Evolutionary conservation across 2,113 vertebrate genomes (phyloP).

Genomic region (Glaucidium brasilianum): DNA sequence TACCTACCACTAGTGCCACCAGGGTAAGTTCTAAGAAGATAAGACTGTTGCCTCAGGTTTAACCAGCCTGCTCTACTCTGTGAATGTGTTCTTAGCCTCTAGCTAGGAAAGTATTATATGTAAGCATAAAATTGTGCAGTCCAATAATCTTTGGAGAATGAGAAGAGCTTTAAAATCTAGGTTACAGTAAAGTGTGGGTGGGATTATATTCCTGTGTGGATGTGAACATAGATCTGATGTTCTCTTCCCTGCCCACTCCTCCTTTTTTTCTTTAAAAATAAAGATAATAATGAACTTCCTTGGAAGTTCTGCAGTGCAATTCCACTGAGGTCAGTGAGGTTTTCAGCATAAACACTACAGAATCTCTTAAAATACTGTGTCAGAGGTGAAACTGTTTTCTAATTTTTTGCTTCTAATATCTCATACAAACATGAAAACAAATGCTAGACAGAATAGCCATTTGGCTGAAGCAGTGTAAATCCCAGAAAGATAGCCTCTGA

Average conservation of each 20-base stretch:
- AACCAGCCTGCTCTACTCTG: not conserved
- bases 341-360: not conserved
- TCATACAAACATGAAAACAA: not conserved
- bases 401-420: not conserved
- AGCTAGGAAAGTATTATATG: not conserved
- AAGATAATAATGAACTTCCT: not conserved
- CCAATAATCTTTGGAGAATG: not conserved
- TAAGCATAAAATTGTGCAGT: not conserved
- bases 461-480: not conserved
- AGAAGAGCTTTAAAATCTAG: conserved; percentile 36
- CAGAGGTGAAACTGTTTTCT: not conserved
- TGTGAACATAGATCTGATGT: not conserved
- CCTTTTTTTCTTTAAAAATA: too few species aligned
- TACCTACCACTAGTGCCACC: conserved; percentile 91
- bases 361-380: not conserved
- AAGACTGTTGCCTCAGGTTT: not conserved
- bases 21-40: conserved; percentile 79
- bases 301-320: not conserved
- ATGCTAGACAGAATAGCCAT: not conserved
- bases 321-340: not conserved
- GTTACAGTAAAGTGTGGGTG: conserved; percentile 24
- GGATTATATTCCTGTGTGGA: not conserved
- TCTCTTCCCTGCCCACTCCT: not conserved
- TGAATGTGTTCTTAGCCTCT: not conserved
- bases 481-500: not conserved